Evolutionary conservation across 2,888 invertebrate species (phyloP).

Genomic region (Xestia ashworthii): DNA sequence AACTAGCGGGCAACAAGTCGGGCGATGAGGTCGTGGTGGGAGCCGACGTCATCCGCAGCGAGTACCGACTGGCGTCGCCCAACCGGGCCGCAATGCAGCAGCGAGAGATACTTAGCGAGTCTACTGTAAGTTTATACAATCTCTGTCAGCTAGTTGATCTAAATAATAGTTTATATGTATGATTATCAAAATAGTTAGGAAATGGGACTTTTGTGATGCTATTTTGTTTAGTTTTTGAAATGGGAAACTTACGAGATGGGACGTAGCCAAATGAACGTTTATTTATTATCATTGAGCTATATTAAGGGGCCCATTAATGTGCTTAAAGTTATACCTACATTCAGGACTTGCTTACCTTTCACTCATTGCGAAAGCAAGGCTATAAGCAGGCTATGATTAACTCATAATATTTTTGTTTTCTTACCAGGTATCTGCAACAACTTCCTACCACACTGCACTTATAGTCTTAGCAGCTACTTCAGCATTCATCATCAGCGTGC

Average conservation of each 20-base stretch:
- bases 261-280: neutral
- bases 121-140: slow-evolving; percentile 85
- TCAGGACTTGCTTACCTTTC: neutral
- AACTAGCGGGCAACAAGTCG: slow-evolving; percentile 73
- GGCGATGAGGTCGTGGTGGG: slow-evolving; percentile 71
- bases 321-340: neutral
- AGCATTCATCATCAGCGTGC: slow-evolving; percentile 94
- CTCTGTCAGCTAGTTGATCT: neutral
- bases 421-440: slow-evolving; percentile 90
- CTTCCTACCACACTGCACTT: slow-evolving; percentile 94
- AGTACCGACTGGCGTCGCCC: slow-evolving; percentile 82
- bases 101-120: slow-evolving; percentile 92
- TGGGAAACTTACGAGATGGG: no score
- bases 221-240: no score
- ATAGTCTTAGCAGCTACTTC: slow-evolving; percentile 95
- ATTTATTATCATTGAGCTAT: neutral
- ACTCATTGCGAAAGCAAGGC: neutral
- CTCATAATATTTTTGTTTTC: neutral
- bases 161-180: neutral
- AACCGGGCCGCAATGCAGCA: slow-evolving; percentile 88
- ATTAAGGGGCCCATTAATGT: neutral
- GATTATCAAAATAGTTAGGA: no score
- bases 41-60: slow-evolving; percentile 86
- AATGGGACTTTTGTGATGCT: no score
- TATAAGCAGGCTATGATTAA: neutral